Percentiles rank a stretch among this genome's conserved stretches.
Conservation (phyloP, 2,888 invertebrate species). For the Muscina levida region DNA sequence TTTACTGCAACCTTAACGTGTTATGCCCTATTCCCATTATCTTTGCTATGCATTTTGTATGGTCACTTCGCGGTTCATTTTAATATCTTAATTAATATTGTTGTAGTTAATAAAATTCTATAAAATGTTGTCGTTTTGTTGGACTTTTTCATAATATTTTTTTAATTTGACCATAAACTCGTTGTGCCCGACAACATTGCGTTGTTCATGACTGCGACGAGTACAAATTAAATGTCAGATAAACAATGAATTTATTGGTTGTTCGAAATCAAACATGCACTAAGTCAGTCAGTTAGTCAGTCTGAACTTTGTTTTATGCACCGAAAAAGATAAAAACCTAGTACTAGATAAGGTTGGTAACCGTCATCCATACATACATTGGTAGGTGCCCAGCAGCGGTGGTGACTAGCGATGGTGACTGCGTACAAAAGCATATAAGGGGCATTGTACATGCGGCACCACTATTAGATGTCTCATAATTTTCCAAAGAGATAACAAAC, state of each 20-base stretch:
- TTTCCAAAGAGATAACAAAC: conserved; percentile 25
- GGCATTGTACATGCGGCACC: conserved; percentile 5
- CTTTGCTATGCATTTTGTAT: too few species aligned
- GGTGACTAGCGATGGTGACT: conserved; percentile 12
- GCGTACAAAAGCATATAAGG: neutral
- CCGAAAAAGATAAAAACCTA: neutral
- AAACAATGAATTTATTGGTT: conserved; percentile 60
- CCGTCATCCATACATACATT: too few species aligned
- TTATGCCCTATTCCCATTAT: too few species aligned
- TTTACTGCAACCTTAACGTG: too few species aligned
- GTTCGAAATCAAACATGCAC: conserved; percentile 58
- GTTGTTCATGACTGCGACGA: conserved; percentile 43
- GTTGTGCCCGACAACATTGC: conserved; percentile 38
- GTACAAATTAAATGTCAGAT: conserved; percentile 63
- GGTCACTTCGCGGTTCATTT: neutral
- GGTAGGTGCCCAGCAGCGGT: neutral
- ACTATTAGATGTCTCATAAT: conserved; percentile 28
- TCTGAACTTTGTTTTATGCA: neutral
- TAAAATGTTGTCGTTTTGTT: conserved; percentile 30
- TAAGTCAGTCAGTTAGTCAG: neutral
- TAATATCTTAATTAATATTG: conserved; percentile 29
- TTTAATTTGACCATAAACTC: conserved; percentile 44
- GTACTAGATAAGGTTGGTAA: neutral
- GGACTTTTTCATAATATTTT: conserved; percentile 26
- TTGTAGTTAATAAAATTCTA: conserved; percentile 23